A percentile compares a stretch with the other conserved stretches of the same genome.
Conservation (phyloP, 2,113 vertebrate genomes). For the Apteryx owenii region DNA sequence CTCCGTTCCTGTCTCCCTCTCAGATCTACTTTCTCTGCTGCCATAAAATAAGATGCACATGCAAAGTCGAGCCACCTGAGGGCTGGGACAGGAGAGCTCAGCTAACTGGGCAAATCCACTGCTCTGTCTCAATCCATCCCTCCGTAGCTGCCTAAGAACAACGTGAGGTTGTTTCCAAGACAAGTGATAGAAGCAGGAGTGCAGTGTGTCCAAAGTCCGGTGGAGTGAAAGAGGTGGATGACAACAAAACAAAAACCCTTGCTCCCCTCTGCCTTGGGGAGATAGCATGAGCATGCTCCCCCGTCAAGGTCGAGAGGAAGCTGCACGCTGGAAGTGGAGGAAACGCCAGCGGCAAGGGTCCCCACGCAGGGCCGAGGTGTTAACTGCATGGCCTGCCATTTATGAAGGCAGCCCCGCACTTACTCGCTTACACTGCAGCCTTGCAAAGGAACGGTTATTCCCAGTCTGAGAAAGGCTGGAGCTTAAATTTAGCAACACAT, state of each 20-base stretch:
- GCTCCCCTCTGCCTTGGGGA: background rate
- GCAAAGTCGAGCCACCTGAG: background rate
- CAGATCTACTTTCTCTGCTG: background rate
- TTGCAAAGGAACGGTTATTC: background rate
- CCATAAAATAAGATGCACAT: background rate
- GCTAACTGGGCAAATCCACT: background rate
- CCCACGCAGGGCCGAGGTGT: background rate
- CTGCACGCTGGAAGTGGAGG: fast-evolving
- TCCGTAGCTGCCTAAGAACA: background rate
- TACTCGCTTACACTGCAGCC: background rate
- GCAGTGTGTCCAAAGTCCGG: fast-evolving
- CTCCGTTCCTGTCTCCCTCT: background rate
- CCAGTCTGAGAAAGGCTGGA: background rate
- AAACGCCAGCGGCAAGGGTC: background rate
- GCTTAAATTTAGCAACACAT: slow-evolving; percentile 20
- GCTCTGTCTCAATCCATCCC: fast-evolving
- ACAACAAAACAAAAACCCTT: background rate
- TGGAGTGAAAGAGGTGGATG: background rate
- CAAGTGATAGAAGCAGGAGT: background rate
- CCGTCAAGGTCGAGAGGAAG: fast-evolving
- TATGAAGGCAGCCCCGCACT: background rate
- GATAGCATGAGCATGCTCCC: background rate
- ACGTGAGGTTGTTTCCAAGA: background rate
- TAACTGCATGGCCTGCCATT: background rate
- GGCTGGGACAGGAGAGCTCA: background rate